Evolutionary conservation across 2,888 invertebrate genomes (phyloP).

Genomic region (Philhelius pedissequus): DNA sequence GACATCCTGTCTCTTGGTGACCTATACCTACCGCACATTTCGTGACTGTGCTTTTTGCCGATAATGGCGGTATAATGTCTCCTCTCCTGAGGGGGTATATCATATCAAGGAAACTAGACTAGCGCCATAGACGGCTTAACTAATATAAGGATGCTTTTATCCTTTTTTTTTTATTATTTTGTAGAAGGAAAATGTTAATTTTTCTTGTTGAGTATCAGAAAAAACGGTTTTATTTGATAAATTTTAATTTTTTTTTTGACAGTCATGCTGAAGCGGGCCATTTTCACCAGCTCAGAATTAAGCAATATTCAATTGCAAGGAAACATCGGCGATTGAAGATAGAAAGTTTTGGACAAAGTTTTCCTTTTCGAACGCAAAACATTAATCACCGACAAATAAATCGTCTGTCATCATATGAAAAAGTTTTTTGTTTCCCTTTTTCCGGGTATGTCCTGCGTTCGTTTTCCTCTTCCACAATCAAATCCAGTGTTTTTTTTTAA

Average conservation of each 20-base stretch:
- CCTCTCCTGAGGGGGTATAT: not conserved
- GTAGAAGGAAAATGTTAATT: not conserved
- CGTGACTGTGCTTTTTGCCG: not conserved
- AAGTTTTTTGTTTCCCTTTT: conserved; percentile 19
- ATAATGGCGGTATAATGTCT: not conserved
- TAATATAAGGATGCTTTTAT: not conserved
- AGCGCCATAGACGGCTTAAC: not conserved
- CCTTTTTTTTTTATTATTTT: not conserved
- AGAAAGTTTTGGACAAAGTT: conserved; percentile 36
- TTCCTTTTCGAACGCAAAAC: conserved; percentile 48
- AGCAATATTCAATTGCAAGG: not conserved
- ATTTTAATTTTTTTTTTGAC: not conserved
- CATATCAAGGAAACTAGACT: not conserved
- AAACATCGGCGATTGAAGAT: conserved; percentile 42
- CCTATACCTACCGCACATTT: not conserved
- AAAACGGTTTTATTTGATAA: not conserved
- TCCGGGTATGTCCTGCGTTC: conserved; percentile 29
- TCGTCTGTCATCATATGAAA: conserved; percentile 66
- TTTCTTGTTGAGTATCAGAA: not conserved
- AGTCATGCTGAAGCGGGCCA: not conserved
- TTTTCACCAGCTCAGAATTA: not conserved
- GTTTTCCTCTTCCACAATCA: not conserved
- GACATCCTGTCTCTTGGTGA: not conserved
- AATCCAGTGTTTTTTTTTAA: not conserved
- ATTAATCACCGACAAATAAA: conserved; percentile 68